Conservation (phyloP, 1,140 invertebrate genomes). For the Thereuonema tuberculata region DNA sequence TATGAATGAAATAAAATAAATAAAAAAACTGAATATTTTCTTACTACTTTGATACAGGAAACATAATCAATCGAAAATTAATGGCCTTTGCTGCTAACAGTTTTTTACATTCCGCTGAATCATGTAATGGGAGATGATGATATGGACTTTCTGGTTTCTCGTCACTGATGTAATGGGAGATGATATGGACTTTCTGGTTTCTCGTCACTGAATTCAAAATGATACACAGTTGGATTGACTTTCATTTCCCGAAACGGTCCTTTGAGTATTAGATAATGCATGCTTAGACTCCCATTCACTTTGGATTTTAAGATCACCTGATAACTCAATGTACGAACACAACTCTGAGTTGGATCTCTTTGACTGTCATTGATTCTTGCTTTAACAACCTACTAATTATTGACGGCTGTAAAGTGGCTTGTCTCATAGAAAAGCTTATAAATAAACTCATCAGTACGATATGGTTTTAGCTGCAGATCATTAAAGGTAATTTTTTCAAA, state of each 20-base stretch:
- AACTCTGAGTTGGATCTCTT: slow-evolving; percentile 76
- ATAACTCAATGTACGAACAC: slow-evolving; percentile 70
- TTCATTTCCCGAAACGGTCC: slow-evolving; percentile 83
- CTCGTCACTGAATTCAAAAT: slow-evolving; percentile 67
- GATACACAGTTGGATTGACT: slow-evolving; percentile 58
- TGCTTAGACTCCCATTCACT: slow-evolving; percentile 39
- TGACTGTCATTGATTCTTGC: slow-evolving; percentile 80
- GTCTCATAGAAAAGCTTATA: slow-evolving; percentile 91
- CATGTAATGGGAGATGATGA: slow-evolving; percentile 58
- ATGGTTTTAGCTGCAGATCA: slow-evolving; percentile 90
- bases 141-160: slow-evolving; percentile 66
- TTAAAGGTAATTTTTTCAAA: slow-evolving; percentile 71
- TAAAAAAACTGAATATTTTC: too few relatives aligned
- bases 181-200: slow-evolving; percentile 64
- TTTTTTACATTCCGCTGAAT: slow-evolving; percentile 76
- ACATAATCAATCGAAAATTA: slow-evolving; percentile 54
- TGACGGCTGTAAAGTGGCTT: slow-evolving; percentile 79
- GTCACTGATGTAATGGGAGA: slow-evolving; percentile 58
- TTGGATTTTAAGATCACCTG: slow-evolving; percentile 47
- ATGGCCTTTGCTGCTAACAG: slow-evolving; percentile 78
- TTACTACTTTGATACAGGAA: slow-evolving; percentile 22
- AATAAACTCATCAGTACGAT: slow-evolving; percentile 86
- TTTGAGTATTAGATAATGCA: slow-evolving; percentile 70
- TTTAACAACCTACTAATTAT: slow-evolving; percentile 87
- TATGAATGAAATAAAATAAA: too few relatives aligned